Evolutionary conservation across 2,113 vertebrate genomes (phyloP).

Genomic region (Parotia lawesii): DNA sequence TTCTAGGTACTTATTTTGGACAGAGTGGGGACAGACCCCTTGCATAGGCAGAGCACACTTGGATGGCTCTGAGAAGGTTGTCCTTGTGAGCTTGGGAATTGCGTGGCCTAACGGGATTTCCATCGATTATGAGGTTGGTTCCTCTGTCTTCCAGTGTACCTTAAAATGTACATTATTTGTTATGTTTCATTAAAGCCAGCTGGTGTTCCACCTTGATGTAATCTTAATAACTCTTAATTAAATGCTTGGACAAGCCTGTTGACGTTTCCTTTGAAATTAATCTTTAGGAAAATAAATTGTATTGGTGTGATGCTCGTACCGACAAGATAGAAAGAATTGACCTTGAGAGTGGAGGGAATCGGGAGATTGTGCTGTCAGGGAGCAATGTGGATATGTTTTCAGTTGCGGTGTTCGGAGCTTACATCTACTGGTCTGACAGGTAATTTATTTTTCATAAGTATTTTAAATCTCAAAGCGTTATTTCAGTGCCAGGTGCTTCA

Average conservation of each 20-base stretch:
- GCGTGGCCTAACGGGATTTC: slow-evolving; percentile 96
- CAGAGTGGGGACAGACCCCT: slow-evolving; percentile 95
- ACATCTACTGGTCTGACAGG: slow-evolving; percentile 99
- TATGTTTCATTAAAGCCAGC: neutral
- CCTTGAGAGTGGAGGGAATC: slow-evolving; percentile 94
- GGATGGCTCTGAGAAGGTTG: slow-evolving; percentile 91
- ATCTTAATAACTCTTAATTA: slow-evolving; percentile 59
- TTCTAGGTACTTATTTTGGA: slow-evolving; percentile 96
- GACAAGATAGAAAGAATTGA: slow-evolving; percentile 99
- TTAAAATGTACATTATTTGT: neutral
- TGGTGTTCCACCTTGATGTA: slow-evolving; percentile 19
- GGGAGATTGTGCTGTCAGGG: slow-evolving; percentile 94
- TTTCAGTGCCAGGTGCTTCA: slow-evolving; percentile 74
- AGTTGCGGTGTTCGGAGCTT: slow-evolving; percentile 95
- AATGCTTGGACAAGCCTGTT: slow-evolving; percentile 55
- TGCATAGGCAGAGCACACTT: slow-evolving; percentile 90
- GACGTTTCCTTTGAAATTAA: slow-evolving; percentile 80
- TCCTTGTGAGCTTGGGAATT: slow-evolving; percentile 89
- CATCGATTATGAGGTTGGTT: slow-evolving; percentile 92
- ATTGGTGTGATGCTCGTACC: slow-evolving; percentile 97
- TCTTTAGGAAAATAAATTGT: slow-evolving; percentile 97
- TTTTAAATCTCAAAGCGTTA: slow-evolving; percentile 73
- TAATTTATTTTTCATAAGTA: slow-evolving; percentile 93
- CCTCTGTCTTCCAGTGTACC: neutral
- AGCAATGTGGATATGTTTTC: slow-evolving; percentile 98